Conservation (phyloP, 2,888 invertebrate genomes). For the Choristoneura rosaceana region DNA sequence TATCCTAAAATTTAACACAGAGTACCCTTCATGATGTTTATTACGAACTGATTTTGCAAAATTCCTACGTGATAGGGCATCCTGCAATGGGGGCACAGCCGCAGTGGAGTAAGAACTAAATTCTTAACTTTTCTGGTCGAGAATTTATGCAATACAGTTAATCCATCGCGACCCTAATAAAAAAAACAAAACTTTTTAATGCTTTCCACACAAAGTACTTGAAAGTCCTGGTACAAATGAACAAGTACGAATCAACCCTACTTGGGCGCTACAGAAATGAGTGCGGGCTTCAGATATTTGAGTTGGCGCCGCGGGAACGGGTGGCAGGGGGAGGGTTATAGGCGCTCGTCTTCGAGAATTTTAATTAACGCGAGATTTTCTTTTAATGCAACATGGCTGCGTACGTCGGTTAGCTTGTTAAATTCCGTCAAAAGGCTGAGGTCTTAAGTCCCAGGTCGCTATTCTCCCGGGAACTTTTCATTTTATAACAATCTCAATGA, state of each 20-base stretch:
- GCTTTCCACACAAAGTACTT: not conserved
- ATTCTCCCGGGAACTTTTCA: slow-evolving; percentile 21
- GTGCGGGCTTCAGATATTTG: slow-evolving; percentile 37
- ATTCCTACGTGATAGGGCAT: too few species aligned
- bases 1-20: too few species aligned
- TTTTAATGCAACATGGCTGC: slow-evolving; percentile 45
- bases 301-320: slow-evolving; percentile 35
- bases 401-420: slow-evolving; percentile 34
- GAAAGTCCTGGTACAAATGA: slow-evolving; percentile 12
- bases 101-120: too few species aligned
- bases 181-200: slow-evolving; percentile 5
- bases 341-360: slow-evolving; percentile 46
- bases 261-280: slow-evolving; percentile 33
- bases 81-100: too few species aligned
- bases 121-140: not conserved
- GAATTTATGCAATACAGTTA: not conserved
- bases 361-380: slow-evolving; percentile 50
- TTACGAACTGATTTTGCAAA: too few species aligned
- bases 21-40: too few species aligned
- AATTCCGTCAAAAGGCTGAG: slow-evolving; percentile 34
- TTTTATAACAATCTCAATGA: slow-evolving; percentile 21
- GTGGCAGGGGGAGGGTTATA: slow-evolving; percentile 34
- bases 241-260: slow-evolving; percentile 36
- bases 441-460: slow-evolving; percentile 26
- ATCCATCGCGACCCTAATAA: not conserved